These are phyloP conservation scores for Habroteleia sp. DNA, from an alignment of 2,888 invertebrate species.

Conservation along the genomic window DNA sequence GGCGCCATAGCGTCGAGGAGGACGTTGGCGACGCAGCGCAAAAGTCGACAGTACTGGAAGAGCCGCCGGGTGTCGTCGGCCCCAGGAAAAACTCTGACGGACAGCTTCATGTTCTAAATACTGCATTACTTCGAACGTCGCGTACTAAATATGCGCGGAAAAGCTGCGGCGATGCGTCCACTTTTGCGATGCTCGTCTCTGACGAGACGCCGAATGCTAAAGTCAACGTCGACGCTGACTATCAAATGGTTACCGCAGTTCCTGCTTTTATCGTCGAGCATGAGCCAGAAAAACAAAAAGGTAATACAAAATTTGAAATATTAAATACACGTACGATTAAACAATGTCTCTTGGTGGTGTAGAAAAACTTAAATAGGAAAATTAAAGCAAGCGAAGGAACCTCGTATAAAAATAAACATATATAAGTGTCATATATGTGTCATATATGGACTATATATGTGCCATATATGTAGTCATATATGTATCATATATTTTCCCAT, in stretches of 20 bases:
- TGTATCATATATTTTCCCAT: too few species aligned
- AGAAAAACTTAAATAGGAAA: too few species aligned
- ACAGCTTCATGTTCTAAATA: conserved; percentile 66
- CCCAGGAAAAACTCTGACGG: conserved; percentile 67
- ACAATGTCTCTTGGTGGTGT: too few species aligned
- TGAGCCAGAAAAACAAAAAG: conserved; percentile 84
- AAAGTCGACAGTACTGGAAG: conserved; percentile 69
- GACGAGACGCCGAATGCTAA: conserved; percentile 62
- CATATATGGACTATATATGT: too few species aligned
- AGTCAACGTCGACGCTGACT: conserved; percentile 81
- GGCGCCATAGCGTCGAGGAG: conserved; percentile 85
- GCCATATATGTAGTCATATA: too few species aligned
- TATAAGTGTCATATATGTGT: too few species aligned
- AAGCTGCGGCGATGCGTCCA: conserved; percentile 74
- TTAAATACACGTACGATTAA: too few species aligned
- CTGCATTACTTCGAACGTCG: conserved; percentile 69
- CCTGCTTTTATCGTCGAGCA: conserved; percentile 90
- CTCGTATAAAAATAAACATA: too few species aligned
- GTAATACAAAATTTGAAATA: conserved; percentile 72
- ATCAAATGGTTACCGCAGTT: conserved; percentile 88
- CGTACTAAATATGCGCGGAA: conserved; percentile 74
- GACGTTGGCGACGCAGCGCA: conserved; percentile 78
- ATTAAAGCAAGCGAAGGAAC: too few species aligned
- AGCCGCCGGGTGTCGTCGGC: conserved; percentile 67
- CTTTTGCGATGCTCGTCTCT: conserved; percentile 67